Base-by-base conservation (phyloP, 2,113 vertebrate species). In the Etheostoma spectabile region DNA sequence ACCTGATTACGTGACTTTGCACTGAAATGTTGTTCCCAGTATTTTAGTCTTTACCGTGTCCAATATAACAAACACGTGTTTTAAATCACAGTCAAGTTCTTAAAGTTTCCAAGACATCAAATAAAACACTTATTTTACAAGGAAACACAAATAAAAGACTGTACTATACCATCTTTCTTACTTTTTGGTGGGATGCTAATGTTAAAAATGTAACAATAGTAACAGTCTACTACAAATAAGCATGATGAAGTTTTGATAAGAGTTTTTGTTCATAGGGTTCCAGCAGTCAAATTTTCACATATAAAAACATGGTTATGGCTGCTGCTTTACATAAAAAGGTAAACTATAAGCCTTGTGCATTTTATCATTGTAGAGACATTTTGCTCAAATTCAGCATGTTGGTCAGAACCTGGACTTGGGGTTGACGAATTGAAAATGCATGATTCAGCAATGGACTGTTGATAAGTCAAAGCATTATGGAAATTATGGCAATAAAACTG, bases 401-500 rank as follows among this genome's bases (percentile, higher is more conserved):
- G 15, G 27, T 42, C 30, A 51, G 19, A 0, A 45, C 22, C 5
- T 6, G n/a, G n/a, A 22, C 11, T 42, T 6, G 13, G 8, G 14
- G 30, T 4, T 13, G 14, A 24, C 27, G 22, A 64, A 6, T 46
- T 33, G 24, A 7, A 72, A 63, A 33, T 24, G 59, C 14, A 33
- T 2, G 33, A 60, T 52, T 33, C 2, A 33, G 24, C 2, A 6
- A 27, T 51, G 6, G 14, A 60, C 55, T 16, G 24, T 16, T 48
- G 42, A 70, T 53, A 56, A 66, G 42, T 46, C 16, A 51, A 46
- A 52, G 19, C 5, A 21, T 74, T 51, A 67, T 51, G 59, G 21
- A 71, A 84, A 77, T 77, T 0, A 62, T 18, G 30, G 48, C 15
- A 30, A 70, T 35, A 65, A 21, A 68, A 56, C 21, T 12, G 27